Base-by-base conservation (phyloP, 1,140 invertebrate genomes). In the Drosophila fuyamai region DNA sequence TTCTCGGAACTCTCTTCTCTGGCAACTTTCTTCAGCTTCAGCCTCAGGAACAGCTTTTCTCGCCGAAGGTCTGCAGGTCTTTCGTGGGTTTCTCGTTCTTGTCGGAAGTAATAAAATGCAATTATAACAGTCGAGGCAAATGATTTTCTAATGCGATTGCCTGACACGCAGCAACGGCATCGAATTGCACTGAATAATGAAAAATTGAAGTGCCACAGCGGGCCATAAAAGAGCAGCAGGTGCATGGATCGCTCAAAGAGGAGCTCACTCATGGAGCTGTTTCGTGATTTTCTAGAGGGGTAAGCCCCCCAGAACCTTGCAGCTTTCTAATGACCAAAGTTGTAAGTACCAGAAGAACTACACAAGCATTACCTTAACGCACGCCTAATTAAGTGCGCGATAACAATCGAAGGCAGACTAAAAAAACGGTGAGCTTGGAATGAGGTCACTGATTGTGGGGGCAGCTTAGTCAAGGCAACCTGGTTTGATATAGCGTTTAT, bases 371-470 rank as follows among this genome's bases (percentile, higher is more conserved):
- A 67, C 47, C 58, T n/a, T 61, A 76, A 79, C 66, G 79, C 76
- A 86, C 79, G 83, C 67, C 84, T 88, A 88, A 86, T 86, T 86
- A 88, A 83, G 78, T 88, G 72, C 71, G 9, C 75, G 83, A 88
- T 86, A 88, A 88, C 83, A 73, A 82, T 70, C 55, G 27, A 63
- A 58, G 46, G 54, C 53, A 38, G 40, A 70, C 7, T 32, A 10
- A 13, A 12, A 40, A 57, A 67, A 29, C 27, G 46, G 60, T 36
- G 46, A 40, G 60, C 32, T 51, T 18, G 59, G 70, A 86, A 88
- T 86, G 79, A 60, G 83, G 83, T 81, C 83, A 79, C 66, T 48
- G 71, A 70, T 81, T 81, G 78, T 77, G 62, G 74, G 60, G 60
- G 47, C 47, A 48, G 56, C 70, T 54, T 62, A 66, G 66, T 50